phyloP scores from a whole-genome alignment of 2,888 invertebrate genomes.

The Lasiommata megera region DNA sequence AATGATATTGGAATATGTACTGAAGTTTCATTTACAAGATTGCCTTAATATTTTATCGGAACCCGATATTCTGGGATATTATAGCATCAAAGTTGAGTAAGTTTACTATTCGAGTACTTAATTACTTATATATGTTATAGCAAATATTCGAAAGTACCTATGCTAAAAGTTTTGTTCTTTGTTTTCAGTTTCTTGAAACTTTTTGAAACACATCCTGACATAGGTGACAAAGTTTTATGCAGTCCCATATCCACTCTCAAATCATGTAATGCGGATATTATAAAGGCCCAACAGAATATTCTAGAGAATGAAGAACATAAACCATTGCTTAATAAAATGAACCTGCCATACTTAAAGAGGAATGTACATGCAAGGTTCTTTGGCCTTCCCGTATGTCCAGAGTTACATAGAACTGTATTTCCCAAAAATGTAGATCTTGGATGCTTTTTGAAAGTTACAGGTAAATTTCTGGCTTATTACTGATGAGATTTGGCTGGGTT shows the following conservation, averaged over 20 bases:
- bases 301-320: conserved; percentile 64
- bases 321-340: conserved; percentile 46
- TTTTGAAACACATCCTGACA: conserved; percentile 84
- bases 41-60: conserved; percentile 83
- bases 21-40: conserved; percentile 82
- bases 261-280: conserved; percentile 82
- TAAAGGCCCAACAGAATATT: conserved; percentile 82
- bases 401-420: conserved; percentile 83
- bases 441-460: conserved; percentile 87
- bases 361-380: conserved; percentile 86
- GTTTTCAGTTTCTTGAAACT: conserved; percentile 85
- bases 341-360: conserved; percentile 74
- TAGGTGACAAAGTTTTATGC: conserved; percentile 85
- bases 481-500: too few relatives aligned
- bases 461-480: conserved; percentile 48
- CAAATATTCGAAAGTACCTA: too few relatives aligned
- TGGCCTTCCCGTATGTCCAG: conserved; percentile 86
- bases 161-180: not conserved
- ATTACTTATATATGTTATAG: too few relatives aligned
- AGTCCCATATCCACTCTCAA: conserved; percentile 83
- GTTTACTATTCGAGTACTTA: conserved; percentile 36
- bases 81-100: conserved; percentile 87
- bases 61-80: conserved; percentile 82
- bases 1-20: conserved; percentile 80
- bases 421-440: conserved; percentile 87